A percentile compares a stretch with the other conserved stretches of the same genome.
phyloP scores from a whole-genome alignment of 2,797 vertebrate species.

The Synanceia verrucosa region DNA sequence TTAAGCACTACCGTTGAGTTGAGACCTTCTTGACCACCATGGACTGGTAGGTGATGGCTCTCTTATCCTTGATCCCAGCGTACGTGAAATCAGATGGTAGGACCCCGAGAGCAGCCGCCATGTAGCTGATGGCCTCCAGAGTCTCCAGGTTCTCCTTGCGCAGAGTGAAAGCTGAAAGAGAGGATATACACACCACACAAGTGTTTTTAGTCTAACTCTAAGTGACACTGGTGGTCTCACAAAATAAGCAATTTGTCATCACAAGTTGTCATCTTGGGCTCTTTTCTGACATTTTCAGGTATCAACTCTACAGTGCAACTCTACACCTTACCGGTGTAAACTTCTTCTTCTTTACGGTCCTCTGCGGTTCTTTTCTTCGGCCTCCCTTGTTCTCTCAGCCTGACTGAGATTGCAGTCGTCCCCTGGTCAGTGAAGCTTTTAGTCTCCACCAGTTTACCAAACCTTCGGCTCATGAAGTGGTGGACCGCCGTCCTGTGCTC shows the following conservation, averaged over 20 bases:
- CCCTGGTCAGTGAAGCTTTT: constrained; percentile 86
- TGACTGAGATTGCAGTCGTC: constrained; percentile 83
- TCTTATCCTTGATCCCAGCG: constrained; percentile 96
- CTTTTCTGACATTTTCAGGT: not conserved
- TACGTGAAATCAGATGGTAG: constrained; percentile 96
- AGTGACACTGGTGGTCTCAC: not conserved
- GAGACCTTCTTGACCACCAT: constrained; percentile 96
- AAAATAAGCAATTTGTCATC: not conserved
- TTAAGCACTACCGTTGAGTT: constrained; percentile 83
- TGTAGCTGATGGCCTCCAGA: constrained; percentile 90
- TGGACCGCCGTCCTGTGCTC: constrained; percentile 91
- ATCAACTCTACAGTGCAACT: not conserved
- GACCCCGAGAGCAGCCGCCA: constrained; percentile 90
- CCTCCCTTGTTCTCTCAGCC: constrained; percentile 85
- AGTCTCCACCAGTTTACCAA: constrained; percentile 93
- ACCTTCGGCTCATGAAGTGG: constrained; percentile 90
- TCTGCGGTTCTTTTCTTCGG: constrained; percentile 82
- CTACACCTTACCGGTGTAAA: constrained; percentile 87
- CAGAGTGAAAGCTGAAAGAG: constrained; percentile 89
- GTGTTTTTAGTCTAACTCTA: not conserved
- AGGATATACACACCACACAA: not conserved
- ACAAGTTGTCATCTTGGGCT: not conserved
- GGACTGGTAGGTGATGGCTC: constrained; percentile 91
- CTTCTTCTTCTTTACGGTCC: constrained; percentile 76
- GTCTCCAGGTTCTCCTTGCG: constrained; percentile 96